phyloP scores from a whole-genome alignment of 2,888 invertebrate species.

The Polyploca ridens region DNA sequence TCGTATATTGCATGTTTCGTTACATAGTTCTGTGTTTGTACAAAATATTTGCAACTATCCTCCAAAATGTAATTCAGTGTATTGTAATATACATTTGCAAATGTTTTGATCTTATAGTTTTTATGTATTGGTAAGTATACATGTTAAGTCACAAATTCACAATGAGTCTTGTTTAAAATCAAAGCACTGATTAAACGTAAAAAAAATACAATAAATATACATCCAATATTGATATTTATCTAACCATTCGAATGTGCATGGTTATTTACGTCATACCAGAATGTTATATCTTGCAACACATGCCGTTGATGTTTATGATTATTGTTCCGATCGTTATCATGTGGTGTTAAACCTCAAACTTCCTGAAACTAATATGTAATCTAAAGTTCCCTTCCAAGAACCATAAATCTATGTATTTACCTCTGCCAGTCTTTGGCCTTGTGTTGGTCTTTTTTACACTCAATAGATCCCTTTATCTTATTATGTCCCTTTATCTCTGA shows the following conservation, averaged over 20 bases:
- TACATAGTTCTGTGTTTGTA: background rate
- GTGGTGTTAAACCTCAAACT: background rate
- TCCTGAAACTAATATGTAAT: background rate
- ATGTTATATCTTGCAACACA: background rate
- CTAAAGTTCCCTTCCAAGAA: background rate
- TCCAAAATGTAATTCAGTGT: background rate
- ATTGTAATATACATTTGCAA: background rate
- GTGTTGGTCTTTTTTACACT: too few relatives aligned
- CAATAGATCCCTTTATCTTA: too few relatives aligned
- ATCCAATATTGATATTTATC: background rate
- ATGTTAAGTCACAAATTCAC: background rate
- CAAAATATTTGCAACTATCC: background rate
- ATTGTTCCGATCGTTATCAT: background rate
- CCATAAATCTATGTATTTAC: too few relatives aligned
- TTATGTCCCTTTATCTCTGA: too few relatives aligned
- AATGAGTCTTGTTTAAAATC: background rate
- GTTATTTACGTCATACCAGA: background rate
- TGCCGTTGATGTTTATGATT: background rate
- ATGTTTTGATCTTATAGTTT: background rate
- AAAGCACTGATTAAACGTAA: background rate
- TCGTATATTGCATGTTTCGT: background rate
- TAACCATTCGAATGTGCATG: background rate
- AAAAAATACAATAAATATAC: background rate
- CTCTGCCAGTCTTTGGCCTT: too few relatives aligned
- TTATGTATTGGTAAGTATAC: constrained; percentile 3